Percentiles rank a stretch among this genome's conserved stretches.
Conservation (phyloP, 1,140 invertebrate species). For the Eubasilissa regina region DNA sequence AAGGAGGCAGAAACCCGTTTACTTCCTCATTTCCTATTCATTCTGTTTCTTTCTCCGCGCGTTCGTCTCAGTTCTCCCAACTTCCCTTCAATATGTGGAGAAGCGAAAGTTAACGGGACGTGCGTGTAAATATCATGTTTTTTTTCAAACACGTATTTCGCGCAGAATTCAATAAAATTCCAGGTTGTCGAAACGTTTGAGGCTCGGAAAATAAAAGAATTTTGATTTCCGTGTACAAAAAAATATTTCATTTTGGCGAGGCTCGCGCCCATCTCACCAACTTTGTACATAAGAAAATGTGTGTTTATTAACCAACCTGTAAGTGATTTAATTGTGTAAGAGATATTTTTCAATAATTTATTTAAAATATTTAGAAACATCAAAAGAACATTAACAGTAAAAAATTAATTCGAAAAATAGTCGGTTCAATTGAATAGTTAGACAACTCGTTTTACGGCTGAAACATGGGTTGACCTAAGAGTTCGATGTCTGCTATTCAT, state of each 20-base stretch:
- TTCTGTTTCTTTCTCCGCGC: constrained; percentile 5
- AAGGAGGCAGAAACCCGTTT: constrained; percentile 17
- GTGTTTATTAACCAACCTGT: too few relatives aligned
- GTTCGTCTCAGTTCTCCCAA: background rate
- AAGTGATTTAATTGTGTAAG: background rate
- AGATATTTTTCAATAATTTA: background rate
- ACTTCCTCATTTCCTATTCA: constrained; percentile 26
- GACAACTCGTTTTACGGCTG: too few relatives aligned
- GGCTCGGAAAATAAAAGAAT: too few relatives aligned
- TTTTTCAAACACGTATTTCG: background rate
- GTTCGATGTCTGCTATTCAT: too few relatives aligned
- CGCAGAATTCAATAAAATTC: too few relatives aligned
- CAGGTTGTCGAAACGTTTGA: too few relatives aligned
- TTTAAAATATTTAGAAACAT: background rate
- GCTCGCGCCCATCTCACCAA: too few relatives aligned
- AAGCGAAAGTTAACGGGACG: constrained; percentile 9
- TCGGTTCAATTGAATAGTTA: too few relatives aligned
- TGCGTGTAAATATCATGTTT: background rate
- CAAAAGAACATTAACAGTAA: too few relatives aligned
- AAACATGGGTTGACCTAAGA: too few relatives aligned
- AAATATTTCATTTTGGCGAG: background rate
- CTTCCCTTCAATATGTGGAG: background rate
- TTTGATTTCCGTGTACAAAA: too few relatives aligned
- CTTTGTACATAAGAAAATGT: background rate
- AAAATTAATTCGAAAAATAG: too few relatives aligned